Evolutionary conservation across 2,797 vertebrate genomes (phyloP), one percentile per base, ranked within the genome.

Genomic region (Semaprochilodus insignis): DNA sequence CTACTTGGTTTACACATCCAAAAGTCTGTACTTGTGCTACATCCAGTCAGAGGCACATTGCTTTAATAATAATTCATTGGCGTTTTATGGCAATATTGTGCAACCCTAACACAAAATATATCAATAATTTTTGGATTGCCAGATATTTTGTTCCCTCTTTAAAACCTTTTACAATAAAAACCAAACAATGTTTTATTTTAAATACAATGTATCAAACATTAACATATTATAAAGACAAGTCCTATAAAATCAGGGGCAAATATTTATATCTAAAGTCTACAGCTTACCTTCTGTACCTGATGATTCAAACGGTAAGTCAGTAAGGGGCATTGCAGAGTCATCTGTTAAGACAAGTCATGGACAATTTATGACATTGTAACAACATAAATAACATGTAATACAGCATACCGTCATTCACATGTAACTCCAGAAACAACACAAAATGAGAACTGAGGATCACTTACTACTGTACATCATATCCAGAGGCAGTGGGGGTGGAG

Each of bases 241-340:
- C 44, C 44, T 48, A 40, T 40, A 40, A 40, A 0, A 40, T 40
- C 5, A 52, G 54, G 19, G 8, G 5, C 57, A n/a, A 25, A 25
- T 13, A 25, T 8, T 2, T 13, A 25, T 25, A 31, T 11, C 2
- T 10, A n/a, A 0, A 15, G 70, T 11, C 1, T 10, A n/a, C 0
- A 15, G 72, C 84, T 91, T 81, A 95, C 94, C 93, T 91, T 89
- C 93, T 11, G 92, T 91, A 0, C 90, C 91, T 4, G 87, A 89
- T 36, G 85, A 75, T 70, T 93, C 91, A 27, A 87, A 60, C 40
- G 91, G 89, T 1, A 94, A 85, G 36, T 94, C 93, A 0, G 91
- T 89, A 11, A 91, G 91, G 23, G 92, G 91, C 23, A 88, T 89
- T 44, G 91, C 84, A 34, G 88, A 86, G 1, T 94, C 90, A 5